Percentiles rank a stretch among this genome's conserved stretches.
phyloP scores from a whole-genome alignment of 2,888 invertebrate species.

The Drosophila cognata region DNA sequence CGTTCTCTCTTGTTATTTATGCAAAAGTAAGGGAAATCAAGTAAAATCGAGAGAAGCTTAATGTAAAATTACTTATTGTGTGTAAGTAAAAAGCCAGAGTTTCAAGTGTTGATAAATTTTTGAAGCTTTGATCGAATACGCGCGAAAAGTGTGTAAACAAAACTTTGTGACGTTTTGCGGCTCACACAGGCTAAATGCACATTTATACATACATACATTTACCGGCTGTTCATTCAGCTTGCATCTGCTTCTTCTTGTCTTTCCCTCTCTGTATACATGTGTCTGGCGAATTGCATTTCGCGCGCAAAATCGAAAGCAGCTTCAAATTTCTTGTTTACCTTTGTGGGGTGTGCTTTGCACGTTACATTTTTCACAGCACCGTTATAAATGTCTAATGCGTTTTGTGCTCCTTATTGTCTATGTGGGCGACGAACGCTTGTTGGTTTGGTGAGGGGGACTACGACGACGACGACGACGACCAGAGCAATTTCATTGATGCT shows the following conservation, averaged over 20 bases:
- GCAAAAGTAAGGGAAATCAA: not conserved
- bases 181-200: slow-evolving; percentile 3
- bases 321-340: slow-evolving; percentile 20
- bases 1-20: not conserved
- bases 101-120: not conserved
- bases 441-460: not conserved
- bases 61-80: not conserved
- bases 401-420: slow-evolving; percentile 9
- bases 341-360: slow-evolving; percentile 5
- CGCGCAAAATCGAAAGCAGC: slow-evolving; percentile 42
- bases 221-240: slow-evolving; percentile 32
- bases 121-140: not conserved
- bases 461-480: not conserved
- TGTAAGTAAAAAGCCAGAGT: not conserved
- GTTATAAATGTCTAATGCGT: not conserved
- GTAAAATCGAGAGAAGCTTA: not conserved
- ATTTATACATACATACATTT: slow-evolving; percentile 11
- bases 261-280: not conserved
- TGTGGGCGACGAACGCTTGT: not conserved
- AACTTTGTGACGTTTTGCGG: not conserved
- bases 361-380: not conserved
- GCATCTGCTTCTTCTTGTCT: slow-evolving; percentile 18
- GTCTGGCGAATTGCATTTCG: slow-evolving; percentile 46
- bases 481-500: slow-evolving; percentile 72
- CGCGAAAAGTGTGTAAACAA: slow-evolving; percentile 26